Base-by-base conservation (phyloP, 2,888 invertebrate genomes). In the Dyspetes luteomarginatus region DNA sequence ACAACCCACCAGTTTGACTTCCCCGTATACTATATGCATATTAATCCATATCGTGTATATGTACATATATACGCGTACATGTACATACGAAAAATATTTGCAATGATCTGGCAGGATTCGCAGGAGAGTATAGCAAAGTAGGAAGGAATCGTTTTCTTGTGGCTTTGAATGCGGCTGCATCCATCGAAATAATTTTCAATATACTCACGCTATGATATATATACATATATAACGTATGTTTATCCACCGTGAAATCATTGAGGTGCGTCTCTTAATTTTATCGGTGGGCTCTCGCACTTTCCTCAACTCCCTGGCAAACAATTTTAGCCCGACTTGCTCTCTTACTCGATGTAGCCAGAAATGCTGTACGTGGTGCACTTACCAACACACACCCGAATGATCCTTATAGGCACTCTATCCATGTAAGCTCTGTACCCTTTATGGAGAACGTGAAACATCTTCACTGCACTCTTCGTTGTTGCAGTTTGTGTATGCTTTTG, bases 121-220 rank as follows among this genome's bases (percentile, higher is more conserved):
- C 71, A 19, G 19, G n/a, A 71, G 71, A 45, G 58, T 65, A 24
- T 52, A 69, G 58, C 52, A 64, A 52, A 56, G 62, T 28, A 50
- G 55, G 58, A 67, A 72, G 64, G 30, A 68, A 72, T 43, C 19
- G 52, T 30, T n/a, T n/a, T n/a, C 36, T 74, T 68, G 73, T 28
- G 73, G 56, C 75, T 82, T 81, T 67, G 50, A 41, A 48, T 75
- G 65, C 76, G 48, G 64, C 73, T 78, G 64, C 71, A 77, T 77
- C 75, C 78, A 83, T 72, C 68, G 77, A 65, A 84, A 84, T 81
- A 81, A 84, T 77, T 82, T 83, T 82, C 83, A 84, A 86, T 83
- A 60, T 77, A 65, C 73, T 41, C 71, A 50, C 60, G 67, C 58
- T 55, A 15, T 17, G 17, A 55, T 43, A 41, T n/a, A n/a, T 28